phyloP scores from a whole-genome alignment of 2,888 invertebrate genomes.

The Acanthoscelides obtectus region DNA sequence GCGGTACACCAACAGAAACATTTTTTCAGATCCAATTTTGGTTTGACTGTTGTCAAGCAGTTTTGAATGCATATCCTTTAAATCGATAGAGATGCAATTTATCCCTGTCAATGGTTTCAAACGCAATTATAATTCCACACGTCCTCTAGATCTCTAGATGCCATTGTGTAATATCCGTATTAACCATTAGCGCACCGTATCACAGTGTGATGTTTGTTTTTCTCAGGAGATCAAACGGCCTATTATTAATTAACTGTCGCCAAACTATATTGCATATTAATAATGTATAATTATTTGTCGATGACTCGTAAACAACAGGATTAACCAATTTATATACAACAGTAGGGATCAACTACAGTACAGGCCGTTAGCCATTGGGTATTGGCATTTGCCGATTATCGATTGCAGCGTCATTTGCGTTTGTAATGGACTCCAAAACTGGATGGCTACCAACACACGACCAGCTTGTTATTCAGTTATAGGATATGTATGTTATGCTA shows the following conservation, averaged over 20 bases:
- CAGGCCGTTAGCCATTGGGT: not conserved
- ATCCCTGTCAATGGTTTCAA: no score
- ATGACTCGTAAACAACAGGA: not conserved
- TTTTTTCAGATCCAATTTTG: no score
- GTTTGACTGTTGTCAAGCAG: no score
- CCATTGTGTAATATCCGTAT: not conserved
- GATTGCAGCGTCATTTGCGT: not conserved
- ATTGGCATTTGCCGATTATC: not conserved
- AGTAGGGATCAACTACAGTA: not conserved
- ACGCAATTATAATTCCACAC: no score
- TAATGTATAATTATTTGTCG: not conserved
- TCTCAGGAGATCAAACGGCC: not conserved
- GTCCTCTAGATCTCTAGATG: no score
- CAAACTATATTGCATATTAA: not conserved
- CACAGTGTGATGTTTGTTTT: not conserved
- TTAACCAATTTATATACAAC: not conserved
- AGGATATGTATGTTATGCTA: not conserved
- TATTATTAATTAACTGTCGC: not conserved
- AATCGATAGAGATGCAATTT: no score
- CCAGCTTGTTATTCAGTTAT: not conserved
- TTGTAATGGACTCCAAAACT: not conserved
- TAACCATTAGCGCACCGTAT: not conserved
- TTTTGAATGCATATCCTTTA: no score
- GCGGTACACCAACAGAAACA: no score
- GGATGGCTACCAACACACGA: not conserved